Conservation (phyloP, 2,797 vertebrate genomes). For the Cossypha caffra region DNA sequence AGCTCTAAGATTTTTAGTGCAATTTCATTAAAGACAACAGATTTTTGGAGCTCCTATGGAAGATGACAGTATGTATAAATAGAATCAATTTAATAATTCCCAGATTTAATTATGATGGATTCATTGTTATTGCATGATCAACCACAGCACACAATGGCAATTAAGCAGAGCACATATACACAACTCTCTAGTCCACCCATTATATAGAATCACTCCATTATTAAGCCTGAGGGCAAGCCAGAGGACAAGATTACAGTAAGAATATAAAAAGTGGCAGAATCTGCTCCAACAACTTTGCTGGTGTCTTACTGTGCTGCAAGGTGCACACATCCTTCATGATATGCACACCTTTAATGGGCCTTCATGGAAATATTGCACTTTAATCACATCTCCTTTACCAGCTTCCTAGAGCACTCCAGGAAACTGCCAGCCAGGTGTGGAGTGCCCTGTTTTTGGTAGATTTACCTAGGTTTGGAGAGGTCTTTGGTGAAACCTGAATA, state of each 20-base stretch:
- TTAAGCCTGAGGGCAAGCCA: not conserved
- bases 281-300: not conserved
- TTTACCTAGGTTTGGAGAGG: not conserved
- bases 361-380: not conserved
- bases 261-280: not conserved
- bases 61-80: slow-evolving; percentile 13
- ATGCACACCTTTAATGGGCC: not conserved
- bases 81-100: slow-evolving; percentile 60
- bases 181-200: not conserved
- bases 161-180: slow-evolving; percentile 5
- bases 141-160: slow-evolving; percentile 28
- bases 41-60: slow-evolving; percentile 32
- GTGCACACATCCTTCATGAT: not conserved
- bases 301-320: not conserved
- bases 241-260: not conserved
- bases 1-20: not conserved
- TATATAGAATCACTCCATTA: not conserved
- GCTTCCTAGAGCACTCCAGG: not conserved
- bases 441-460: not conserved
- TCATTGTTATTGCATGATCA: slow-evolving; percentile 52
- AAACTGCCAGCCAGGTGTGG: not conserved
- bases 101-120: slow-evolving; percentile 56
- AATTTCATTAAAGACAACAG: not conserved
- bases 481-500: not conserved
- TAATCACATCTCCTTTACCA: not conserved